phyloP scores from a whole-genome alignment of 2,113 vertebrate genomes.

The Silurus meridionalis region DNA sequence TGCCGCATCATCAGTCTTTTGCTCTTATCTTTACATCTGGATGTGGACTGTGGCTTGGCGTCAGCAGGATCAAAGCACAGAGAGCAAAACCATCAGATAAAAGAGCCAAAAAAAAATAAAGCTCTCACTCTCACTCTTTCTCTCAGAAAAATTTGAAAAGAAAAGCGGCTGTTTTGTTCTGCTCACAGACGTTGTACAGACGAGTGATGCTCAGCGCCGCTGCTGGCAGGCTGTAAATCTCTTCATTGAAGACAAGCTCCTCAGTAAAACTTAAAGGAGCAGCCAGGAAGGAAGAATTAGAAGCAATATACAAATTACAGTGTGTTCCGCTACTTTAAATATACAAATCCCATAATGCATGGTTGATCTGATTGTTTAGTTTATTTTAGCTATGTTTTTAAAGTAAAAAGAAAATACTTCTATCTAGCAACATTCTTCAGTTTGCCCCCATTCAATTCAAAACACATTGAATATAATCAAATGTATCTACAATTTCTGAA shows the following conservation, averaged over 20 bases:
- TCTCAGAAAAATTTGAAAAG: slow-evolving; percentile 57
- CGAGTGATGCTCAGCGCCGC: slow-evolving; percentile 24
- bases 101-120: slow-evolving; percentile 33
- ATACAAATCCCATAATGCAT: neutral
- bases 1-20: neutral
- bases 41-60: neutral
- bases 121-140: slow-evolving; percentile 44
- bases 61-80: slow-evolving; percentile 31
- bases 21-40: slow-evolving; percentile 26
- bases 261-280: neutral
- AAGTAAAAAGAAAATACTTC: neutral
- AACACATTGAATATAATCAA: no score
- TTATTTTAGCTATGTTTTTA: neutral
- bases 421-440: neutral
- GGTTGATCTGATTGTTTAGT: neutral
- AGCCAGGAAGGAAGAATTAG: neutral
- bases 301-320: neutral
- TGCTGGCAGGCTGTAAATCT: slow-evolving; percentile 49
- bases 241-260: slow-evolving; percentile 10
- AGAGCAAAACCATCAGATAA: slow-evolving; percentile 30
- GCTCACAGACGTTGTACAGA: slow-evolving; percentile 12
- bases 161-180: slow-evolving; percentile 48
- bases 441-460: neutral
- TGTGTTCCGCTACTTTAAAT: neutral
- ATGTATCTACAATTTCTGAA: no score